Conservation (phyloP, 2,797 vertebrate genomes). For the Coluber constrictor region DNA sequence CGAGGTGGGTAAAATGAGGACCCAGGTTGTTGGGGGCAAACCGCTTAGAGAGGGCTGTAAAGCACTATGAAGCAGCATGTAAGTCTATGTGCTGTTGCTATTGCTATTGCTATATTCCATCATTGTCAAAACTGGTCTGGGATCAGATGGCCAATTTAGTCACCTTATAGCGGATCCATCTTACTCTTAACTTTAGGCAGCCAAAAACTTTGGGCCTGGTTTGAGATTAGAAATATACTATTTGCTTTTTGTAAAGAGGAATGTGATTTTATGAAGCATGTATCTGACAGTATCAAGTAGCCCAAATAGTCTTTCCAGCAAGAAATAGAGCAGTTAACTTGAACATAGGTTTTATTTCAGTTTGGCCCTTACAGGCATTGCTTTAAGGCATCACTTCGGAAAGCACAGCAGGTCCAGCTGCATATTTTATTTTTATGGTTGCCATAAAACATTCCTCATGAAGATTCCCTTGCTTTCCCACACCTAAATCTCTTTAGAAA, state of each 20-base stretch:
- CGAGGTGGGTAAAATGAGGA: too few relatives aligned
- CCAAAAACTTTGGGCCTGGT: not conserved
- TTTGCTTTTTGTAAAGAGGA: not conserved
- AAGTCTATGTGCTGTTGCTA: too few relatives aligned
- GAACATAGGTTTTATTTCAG: not conserved
- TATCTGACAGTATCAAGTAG: not conserved
- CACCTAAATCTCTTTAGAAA: not conserved
- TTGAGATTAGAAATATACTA: not conserved
- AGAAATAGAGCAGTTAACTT: not conserved
- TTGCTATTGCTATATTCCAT: not conserved
- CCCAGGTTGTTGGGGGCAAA: too few relatives aligned
- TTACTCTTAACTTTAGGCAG: not conserved
- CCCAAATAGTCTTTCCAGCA: not conserved
- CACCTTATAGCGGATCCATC: not conserved
- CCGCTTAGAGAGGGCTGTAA: too few relatives aligned
- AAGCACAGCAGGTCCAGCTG: not conserved
- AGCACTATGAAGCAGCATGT: too few relatives aligned
- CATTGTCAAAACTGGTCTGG: not conserved
- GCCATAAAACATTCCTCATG: not conserved
- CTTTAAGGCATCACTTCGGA: not conserved
- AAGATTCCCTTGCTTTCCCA: not conserved
- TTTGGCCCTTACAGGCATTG: not conserved
- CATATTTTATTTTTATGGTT: not conserved
- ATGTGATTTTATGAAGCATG: not conserved
- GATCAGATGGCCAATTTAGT: not conserved